Evolutionary conservation across 1,140 invertebrate genomes (phyloP).

Genomic region (Drosophila jambulina): DNA sequence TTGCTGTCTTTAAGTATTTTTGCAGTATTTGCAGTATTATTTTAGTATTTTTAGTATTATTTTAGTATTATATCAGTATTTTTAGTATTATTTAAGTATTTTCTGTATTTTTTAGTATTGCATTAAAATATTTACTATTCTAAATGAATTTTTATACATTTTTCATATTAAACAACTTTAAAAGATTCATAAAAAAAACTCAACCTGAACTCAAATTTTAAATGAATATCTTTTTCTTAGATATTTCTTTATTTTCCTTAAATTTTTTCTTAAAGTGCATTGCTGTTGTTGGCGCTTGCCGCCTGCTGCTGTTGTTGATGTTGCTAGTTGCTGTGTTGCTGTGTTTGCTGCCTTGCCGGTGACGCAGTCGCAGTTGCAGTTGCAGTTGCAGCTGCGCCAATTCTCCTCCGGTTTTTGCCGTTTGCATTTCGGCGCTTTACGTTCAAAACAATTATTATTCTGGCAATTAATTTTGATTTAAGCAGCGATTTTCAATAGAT

Average conservation of each 20-base stretch:
- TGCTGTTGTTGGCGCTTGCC: constrained; percentile 65
- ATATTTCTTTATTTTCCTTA: background rate
- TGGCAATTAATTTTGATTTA: constrained; percentile 84
- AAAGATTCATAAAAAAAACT: too few relatives aligned
- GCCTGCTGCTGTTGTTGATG: constrained; percentile 60
- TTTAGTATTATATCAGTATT: too few relatives aligned
- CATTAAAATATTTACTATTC: too few relatives aligned
- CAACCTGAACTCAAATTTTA: too few relatives aligned
- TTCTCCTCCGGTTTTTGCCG: constrained; percentile 67
- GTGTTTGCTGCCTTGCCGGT: constrained; percentile 56
- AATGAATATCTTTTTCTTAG: too few relatives aligned
- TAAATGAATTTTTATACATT: too few relatives aligned
- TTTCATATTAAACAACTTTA: too few relatives aligned
- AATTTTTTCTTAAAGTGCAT: background rate
- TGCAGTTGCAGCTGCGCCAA: constrained; percentile 77
- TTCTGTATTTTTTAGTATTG: too few relatives aligned
- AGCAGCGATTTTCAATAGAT: constrained; percentile 81
- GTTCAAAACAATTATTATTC: constrained; percentile 84
- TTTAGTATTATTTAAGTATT: too few relatives aligned
- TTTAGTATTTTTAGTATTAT: too few relatives aligned
- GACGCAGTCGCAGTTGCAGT: constrained; percentile 69
- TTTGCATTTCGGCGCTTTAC: constrained; percentile 79
- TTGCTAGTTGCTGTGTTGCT: constrained; percentile 52
- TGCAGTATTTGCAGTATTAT: too few relatives aligned
- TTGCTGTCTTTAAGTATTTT: too few relatives aligned